Base-by-base conservation (phyloP, 2,113 vertebrate genomes). In the Scalopus aquaticus region DNA sequence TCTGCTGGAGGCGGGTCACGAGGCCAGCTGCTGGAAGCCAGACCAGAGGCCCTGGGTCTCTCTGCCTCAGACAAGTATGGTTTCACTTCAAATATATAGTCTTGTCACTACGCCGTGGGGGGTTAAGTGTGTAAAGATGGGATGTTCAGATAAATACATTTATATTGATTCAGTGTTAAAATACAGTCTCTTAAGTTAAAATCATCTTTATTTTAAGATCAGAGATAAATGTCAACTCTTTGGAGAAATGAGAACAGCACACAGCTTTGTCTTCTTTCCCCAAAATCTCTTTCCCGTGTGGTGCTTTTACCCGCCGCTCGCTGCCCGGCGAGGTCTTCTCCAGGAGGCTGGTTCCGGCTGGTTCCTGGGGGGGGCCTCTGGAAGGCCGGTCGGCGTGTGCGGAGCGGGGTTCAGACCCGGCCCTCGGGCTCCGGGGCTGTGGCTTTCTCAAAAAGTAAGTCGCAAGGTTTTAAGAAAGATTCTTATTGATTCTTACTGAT, bases 161-260 rank as follows among this genome's bases (percentile, higher is more conserved):
- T 78, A 51, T 87, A n/a, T 39, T 80, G 42, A 67, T 91, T 96
- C 60, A 65, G 30, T 96, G 77, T 95, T 96, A 93, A 90, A 89
- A 72, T 86, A 87, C 16, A 64, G 1, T 88, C 35, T 78, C 44
- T 77, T 86, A 67, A 95, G 72, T 81, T 92, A 81, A 94, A 87
- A 67, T 89, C 72, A 24, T 92, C 72, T 89, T 88, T 90, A 86
- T 84, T 96, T 96, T 94, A 87, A 94, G 93, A 84, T 44, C 92
- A 81, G 54, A 49, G 81, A 37, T 64, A 69, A 87, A 42, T 94
- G 64, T 67, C 87, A 87, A 12, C 74, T 87, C 35, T 88, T 82
- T 83, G 56, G 30, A 70, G 46, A 95, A 96, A 80, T 15, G 76
- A 91, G 72, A 35, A 67, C 60, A 95, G 64, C 67, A 93, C 51